Conservation (phyloP, 2,888 invertebrate genomes). For the Tachina fera region DNA sequence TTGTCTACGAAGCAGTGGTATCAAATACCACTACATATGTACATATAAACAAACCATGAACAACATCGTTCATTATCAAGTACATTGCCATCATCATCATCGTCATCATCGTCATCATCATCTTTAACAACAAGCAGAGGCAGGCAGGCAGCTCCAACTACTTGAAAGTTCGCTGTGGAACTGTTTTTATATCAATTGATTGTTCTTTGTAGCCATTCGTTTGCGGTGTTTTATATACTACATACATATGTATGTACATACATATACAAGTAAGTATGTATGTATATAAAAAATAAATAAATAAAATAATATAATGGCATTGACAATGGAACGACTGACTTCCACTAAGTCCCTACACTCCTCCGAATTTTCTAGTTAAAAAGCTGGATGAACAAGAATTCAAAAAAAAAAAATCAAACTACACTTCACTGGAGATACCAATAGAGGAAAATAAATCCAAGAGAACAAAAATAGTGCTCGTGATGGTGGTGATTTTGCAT, state of each 20-base stretch:
- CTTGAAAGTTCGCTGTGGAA: conserved; percentile 29
- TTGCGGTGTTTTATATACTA: conserved; percentile 17
- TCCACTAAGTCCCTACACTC: conserved; percentile 8
- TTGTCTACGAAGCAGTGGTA: conserved; percentile 41
- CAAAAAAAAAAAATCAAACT: conserved; percentile 2
- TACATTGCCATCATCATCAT: conserved; percentile 45
- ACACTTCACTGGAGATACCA: conserved; percentile 23
- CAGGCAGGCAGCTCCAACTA: conserved; percentile 20
- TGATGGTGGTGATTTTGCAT: background rate
- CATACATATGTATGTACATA: too few species aligned
- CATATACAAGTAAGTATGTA: background rate
- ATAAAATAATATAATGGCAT: conserved; percentile 43
- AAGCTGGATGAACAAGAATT: conserved; percentile 31
- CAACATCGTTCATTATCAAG: conserved; percentile 51
- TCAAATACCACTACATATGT: conserved; percentile 21
- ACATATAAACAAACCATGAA: conserved; percentile 4
- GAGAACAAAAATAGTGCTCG: background rate
- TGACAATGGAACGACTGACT: conserved; percentile 60
- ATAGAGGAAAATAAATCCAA: background rate
- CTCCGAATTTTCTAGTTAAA: conserved; percentile 6
- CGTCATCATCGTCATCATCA: conserved; percentile 23
- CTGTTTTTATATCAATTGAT: conserved; percentile 46
- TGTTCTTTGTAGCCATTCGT: conserved; percentile 43
- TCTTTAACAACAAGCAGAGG: conserved; percentile 6
- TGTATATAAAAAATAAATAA: conserved; percentile 1